Percentiles rank a stretch among this genome's conserved stretches.
These are phyloP conservation scores for Tokudaia muenninki DNA, from an alignment of 2,797 vertebrate genomes.

Conservation along the genomic window DNA sequence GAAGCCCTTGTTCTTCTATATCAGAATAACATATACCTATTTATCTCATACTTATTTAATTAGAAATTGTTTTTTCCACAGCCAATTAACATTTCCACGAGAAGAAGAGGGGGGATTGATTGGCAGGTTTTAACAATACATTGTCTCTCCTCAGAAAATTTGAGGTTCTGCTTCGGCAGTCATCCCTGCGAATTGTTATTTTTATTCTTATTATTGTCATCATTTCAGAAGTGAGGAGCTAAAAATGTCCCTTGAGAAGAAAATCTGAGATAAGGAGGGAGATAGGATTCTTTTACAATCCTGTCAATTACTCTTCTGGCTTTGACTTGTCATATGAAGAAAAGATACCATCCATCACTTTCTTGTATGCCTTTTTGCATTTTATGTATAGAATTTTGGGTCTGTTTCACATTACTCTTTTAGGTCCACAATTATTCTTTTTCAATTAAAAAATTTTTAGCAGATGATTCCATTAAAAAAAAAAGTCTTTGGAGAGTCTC, in stretches of 20 bases:
- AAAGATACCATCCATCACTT: not conserved
- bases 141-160: constrained; percentile 63
- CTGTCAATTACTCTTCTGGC: constrained; percentile 27
- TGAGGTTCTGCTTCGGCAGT: constrained; percentile 58
- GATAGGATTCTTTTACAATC: constrained; percentile 46
- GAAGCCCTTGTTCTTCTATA: not conserved
- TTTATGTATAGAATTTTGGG: constrained; percentile 34
- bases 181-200: not conserved
- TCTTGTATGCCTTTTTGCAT: constrained; percentile 52
- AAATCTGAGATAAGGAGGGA: constrained; percentile 52
- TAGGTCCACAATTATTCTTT: constrained; percentile 7
- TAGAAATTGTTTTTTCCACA: constrained; percentile 45
- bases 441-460: constrained; percentile 63
- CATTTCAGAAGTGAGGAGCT: constrained; percentile 60
- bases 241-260: constrained; percentile 49
- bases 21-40: not conserved
- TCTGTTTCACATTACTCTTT: constrained; percentile 10
- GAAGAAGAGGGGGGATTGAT: not conserved
- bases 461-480: constrained; percentile 41
- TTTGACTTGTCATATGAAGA: constrained; percentile 5
- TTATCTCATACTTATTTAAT: constrained; percentile 34
- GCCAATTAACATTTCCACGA: constrained; percentile 41
- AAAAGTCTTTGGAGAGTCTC: constrained; percentile 36
- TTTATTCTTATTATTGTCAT: constrained; percentile 67
- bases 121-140: constrained; percentile 50